Conservation (phyloP, 2,888 invertebrate genomes). For the Taenaris catops region DNA sequence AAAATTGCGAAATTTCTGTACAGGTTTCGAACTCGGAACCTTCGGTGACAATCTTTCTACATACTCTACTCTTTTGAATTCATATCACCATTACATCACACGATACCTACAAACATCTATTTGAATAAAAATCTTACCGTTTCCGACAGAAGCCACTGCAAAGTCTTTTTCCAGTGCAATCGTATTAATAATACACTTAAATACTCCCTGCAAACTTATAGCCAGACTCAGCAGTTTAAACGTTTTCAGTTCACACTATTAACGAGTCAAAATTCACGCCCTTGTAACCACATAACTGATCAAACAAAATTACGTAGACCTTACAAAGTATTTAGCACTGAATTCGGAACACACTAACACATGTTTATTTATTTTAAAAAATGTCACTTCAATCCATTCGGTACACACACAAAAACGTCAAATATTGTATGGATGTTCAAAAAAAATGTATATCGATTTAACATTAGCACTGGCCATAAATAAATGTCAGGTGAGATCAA, state of each 20-base stretch:
- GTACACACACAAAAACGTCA: slow-evolving; percentile 15
- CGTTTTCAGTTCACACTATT: slow-evolving; percentile 61
- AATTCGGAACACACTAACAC: slow-evolving; percentile 52
- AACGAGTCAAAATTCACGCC: slow-evolving; percentile 64
- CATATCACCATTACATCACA: no score
- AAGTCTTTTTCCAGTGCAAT: not conserved
- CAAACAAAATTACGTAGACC: slow-evolving; percentile 59
- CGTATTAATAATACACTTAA: not conserved
- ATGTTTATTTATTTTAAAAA: slow-evolving; percentile 31
- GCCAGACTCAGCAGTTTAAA: slow-evolving; percentile 30
- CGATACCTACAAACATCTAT: no score
- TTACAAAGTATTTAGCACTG: slow-evolving; percentile 65
- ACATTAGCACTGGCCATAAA: slow-evolving; percentile 9
- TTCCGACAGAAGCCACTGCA: not conserved
- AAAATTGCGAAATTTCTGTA: no score
- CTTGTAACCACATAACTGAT: slow-evolving; percentile 53
- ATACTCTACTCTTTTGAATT: no score
- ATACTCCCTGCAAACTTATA: slow-evolving; percentile 3
- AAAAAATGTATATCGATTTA: slow-evolving; percentile 10
- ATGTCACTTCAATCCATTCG: slow-evolving; percentile 33
- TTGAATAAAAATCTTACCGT: no score
- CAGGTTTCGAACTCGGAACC: no score
- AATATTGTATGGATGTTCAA: slow-evolving; percentile 6
- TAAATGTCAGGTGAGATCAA: slow-evolving; percentile 38
- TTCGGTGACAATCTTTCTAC: no score